Conservation (phyloP, 2,113 vertebrate genomes). For the Notothenia rossii region DNA sequence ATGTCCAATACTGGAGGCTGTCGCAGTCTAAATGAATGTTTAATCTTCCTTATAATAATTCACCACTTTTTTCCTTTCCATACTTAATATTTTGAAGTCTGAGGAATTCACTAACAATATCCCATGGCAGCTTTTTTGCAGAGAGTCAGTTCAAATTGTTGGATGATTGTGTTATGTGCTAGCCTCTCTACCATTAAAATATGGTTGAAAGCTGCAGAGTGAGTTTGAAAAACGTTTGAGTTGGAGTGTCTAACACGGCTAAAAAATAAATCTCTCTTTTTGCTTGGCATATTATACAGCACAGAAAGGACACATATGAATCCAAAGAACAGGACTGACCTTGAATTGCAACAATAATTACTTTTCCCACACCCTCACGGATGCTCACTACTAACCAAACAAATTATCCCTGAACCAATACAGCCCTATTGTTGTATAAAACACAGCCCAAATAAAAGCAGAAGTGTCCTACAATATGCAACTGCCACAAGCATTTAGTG, state of each 20-base stretch:
- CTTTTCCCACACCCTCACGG: neutral
- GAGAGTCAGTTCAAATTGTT: neutral
- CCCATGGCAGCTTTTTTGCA: constrained; percentile 7
- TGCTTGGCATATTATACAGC: neutral
- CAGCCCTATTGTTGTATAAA: neutral
- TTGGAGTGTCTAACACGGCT: neutral
- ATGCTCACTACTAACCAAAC: constrained; percentile 2
- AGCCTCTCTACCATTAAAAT: constrained; percentile 7
- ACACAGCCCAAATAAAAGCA: constrained; percentile 2
- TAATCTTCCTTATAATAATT: constrained; percentile 21
- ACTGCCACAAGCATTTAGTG: constrained; percentile 6
- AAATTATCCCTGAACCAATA: neutral
- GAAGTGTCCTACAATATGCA: neutral
- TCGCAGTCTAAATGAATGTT: neutral
- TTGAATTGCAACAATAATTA: neutral
- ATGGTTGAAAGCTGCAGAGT: neutral
- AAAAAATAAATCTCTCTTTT: neutral
- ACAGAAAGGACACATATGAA: neutral
- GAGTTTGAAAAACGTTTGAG: neutral
- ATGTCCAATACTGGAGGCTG: neutral
- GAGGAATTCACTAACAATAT: constrained; percentile 15
- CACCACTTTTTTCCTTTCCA: constrained; percentile 19
- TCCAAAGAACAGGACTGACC: neutral
- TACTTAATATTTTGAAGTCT: constrained; percentile 29
- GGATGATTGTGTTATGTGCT: constrained; percentile 17